Evolutionary conservation across 2,113 vertebrate species (phyloP), one percentile per base, ranked within the genome.

Genomic region (Sitta europaea): DNA sequence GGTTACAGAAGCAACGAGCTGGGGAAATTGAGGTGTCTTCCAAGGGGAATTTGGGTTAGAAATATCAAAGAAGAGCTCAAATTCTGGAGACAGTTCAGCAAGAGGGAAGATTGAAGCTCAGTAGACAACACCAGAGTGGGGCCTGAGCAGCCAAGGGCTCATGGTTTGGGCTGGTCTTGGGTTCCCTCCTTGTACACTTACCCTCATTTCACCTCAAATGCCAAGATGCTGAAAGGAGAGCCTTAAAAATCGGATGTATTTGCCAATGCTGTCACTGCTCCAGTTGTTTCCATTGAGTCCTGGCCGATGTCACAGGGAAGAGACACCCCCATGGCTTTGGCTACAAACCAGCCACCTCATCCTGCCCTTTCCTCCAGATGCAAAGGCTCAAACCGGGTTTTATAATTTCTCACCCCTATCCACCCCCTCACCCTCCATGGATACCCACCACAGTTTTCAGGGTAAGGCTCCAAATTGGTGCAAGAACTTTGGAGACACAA

Each of bases 91-190:
- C 14, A 73, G 12, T 23, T 74, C 15, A 29, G 27, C 8, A 82
- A 57, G 36, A 71, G 31, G 43, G 12, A 24, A 61, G 21, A 29
- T 47, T 62, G 33, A 38, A 88, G 27, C 42, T 76, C 58, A 79
- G 62, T 20, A 75, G 68, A 16, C 4, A 50, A 9, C 20, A 51
- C 8, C n/a, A 29, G 33, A 68, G 23, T 0, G 0, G 67, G 55
- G 51, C 33, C 29, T 73, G 12, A 88, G 86, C 2, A 1, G 10
- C 18, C 35, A 31, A 21, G 36, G 29, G 7, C 62, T 95, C 31
- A 29, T 42, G 27, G 50, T 82, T 82, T 76, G 50, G 48, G 23
- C 55, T 87, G 65, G 5, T 54, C 68, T 45, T 11, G 27, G 21
- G 12, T 6, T 88, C n/a, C 62, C 10, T 65, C 18, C 48, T 67